A percentile compares a stretch with the other conserved stretches of the same genome.
Evolutionary conservation across 2,113 vertebrate species (phyloP).

Genomic region (Aspiorhynchus laticeps): DNA sequence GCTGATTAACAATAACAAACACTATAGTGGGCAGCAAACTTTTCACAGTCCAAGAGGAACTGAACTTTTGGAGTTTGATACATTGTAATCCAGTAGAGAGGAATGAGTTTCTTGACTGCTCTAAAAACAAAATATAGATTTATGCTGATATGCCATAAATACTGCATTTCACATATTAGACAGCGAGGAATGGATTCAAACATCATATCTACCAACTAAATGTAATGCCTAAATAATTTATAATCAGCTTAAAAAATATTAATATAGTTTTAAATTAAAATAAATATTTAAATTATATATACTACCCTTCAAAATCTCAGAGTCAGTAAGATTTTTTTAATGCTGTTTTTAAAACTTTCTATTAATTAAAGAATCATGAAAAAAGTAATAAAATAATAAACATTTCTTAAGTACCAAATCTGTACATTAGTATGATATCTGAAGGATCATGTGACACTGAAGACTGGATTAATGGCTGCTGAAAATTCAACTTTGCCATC

Average conservation of each 20-base stretch:
- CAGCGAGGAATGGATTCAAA: background rate
- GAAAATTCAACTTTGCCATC: background rate
- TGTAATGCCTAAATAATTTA: background rate
- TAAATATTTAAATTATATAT: background rate
- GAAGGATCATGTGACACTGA: background rate
- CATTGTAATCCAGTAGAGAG: background rate
- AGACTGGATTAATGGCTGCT: background rate
- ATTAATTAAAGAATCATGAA: background rate
- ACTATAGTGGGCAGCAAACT: background rate
- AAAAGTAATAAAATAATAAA: background rate
- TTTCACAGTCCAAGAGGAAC: background rate
- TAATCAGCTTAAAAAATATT: background rate
- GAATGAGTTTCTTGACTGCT: background rate
- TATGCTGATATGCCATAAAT: slow-evolving; percentile 1
- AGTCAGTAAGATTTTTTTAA: background rate
- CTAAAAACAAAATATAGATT: background rate
- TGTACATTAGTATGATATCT: background rate
- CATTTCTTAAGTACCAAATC: background rate
- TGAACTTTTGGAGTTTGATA: background rate
- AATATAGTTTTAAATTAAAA: background rate
- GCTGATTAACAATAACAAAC: slow-evolving; percentile 33
- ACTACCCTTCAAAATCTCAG: background rate
- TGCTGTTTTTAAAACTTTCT: background rate
- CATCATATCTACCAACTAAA: background rate
- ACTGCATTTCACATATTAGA: background rate